A percentile compares a stretch with the other conserved stretches of the same genome.
phyloP scores from a whole-genome alignment of 2,888 invertebrate species.

The Syrphus vitripennis region DNA sequence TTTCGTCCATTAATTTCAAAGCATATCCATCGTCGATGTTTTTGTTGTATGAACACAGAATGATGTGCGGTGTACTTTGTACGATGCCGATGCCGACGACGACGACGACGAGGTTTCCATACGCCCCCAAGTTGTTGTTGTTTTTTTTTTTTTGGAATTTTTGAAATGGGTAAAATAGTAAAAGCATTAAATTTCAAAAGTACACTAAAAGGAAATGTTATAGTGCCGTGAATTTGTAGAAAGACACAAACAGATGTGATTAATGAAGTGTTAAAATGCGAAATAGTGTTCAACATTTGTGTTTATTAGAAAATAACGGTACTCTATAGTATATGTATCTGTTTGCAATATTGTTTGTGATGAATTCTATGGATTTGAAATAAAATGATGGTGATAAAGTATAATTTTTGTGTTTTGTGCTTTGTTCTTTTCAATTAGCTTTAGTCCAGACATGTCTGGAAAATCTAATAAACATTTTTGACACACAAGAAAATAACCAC shows the following conservation, averaged over 20 bases:
- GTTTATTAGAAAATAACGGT: slow-evolving; percentile 15
- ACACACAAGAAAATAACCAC: too few species aligned
- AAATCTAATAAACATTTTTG: too few species aligned
- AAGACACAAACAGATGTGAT: slow-evolving; percentile 4
- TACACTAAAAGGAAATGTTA: slow-evolving; percentile 42
- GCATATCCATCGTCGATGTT: slow-evolving; percentile 15
- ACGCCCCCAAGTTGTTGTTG: background rate
- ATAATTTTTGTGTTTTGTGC: background rate
- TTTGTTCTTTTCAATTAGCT: background rate
- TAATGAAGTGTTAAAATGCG: slow-evolving; percentile 27
- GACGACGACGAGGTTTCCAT: too few species aligned
- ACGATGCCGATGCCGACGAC: too few species aligned
- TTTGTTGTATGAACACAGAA: background rate
- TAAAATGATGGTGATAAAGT: background rate
- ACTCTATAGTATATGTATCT: background rate
- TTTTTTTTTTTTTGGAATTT: background rate
- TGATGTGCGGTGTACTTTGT: background rate
- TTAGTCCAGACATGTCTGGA: background rate
- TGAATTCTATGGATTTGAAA: background rate
- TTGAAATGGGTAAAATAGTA: background rate
- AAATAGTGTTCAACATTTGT: slow-evolving; percentile 30
- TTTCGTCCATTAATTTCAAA: slow-evolving; percentile 47
- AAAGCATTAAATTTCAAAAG: slow-evolving; percentile 29
- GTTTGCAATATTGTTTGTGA: background rate
- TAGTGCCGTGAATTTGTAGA: background rate